Evolutionary conservation across 2,113 vertebrate species (phyloP), one percentile per base, ranked within the genome.

Genomic region (Sander vitreus): DNA sequence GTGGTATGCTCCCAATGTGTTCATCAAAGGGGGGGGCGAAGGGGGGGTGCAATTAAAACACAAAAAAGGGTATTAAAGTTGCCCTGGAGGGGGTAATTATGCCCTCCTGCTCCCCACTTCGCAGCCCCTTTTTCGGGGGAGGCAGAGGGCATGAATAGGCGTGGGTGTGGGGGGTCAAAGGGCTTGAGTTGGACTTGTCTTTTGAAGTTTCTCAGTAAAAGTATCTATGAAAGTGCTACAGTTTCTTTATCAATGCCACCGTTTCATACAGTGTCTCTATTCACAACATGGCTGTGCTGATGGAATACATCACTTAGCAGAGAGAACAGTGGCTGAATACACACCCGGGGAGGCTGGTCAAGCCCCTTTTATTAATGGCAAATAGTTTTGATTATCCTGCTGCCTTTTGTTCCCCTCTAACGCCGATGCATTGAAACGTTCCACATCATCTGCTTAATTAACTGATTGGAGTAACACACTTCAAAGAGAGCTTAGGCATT

Each of bases 31-130:
- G 90, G 80, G 55, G 83, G 84, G 86, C 45, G 64, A 68, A 87
- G 86, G 85, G 92, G 92, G 86, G 88, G 89, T 73, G 90, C 93
- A 95, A 95, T 95, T 95, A 95, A 95, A 94, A 93, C 85, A 95
- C 93, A 95, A 95, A 94, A 94, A 93, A 69, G 87, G 86, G 93
- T 88, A 94, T 96, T 95, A 94, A 95, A 95, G 88, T 89, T 71
- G 71, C 90, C 93, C 93, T 62, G 78, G 93, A 92, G 91, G 93
- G 92, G 94, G 93, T 92, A 95, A 94, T 95, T 95, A 95, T 91
- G 92, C 69, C 65, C 81, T 89, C 72, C 83, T 73, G 77, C 89
- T 92, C 85, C 79, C 75, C 81, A 87, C 89, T 89, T 86, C 90
- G 80, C 78, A 73, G 82, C 75, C 90, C 88, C 92, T 79, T 84